phyloP scores from a whole-genome alignment of 2,888 invertebrate genomes.

The Caenorhabditis becei region DNA sequence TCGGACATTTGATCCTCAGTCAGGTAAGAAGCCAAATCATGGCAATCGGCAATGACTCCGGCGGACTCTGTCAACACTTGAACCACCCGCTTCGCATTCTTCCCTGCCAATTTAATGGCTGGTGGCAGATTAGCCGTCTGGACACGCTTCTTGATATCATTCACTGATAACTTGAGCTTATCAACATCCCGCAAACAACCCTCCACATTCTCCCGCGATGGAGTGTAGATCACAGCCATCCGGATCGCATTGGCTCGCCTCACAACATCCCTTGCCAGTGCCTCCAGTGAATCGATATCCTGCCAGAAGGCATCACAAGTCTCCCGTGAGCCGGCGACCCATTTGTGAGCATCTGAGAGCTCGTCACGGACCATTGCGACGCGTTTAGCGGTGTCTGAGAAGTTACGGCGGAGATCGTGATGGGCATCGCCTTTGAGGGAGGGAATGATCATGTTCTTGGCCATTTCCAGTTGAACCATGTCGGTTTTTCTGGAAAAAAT shows the following conservation, averaged over 20 bases:
- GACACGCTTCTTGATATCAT: constrained; percentile 58
- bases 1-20: constrained; percentile 51
- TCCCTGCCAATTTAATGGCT: constrained; percentile 60
- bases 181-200: constrained; percentile 32
- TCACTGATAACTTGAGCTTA: constrained; percentile 29
- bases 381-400: constrained; percentile 76
- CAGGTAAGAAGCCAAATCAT: constrained; percentile 34
- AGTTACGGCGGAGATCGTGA: constrained; percentile 74
- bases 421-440: constrained; percentile 73
- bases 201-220: constrained; percentile 69
- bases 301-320: constrained; percentile 75
- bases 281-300: constrained; percentile 79
- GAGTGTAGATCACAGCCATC: constrained; percentile 80
- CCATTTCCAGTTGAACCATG: constrained; percentile 70
- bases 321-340: constrained; percentile 48
- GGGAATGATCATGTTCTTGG: constrained; percentile 76
- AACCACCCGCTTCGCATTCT: constrained; percentile 61
- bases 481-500: constrained; percentile 45
- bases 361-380: constrained; percentile 73
- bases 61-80: constrained; percentile 62
- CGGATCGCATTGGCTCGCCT: constrained; percentile 72
- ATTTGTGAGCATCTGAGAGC: constrained; percentile 47
- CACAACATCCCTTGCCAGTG: constrained; percentile 78
- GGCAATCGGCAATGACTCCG: constrained; percentile 45
- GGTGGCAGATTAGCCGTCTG: constrained; percentile 60